Base-by-base conservation (phyloP, 2,797 vertebrate species). In the Chanos chanos region DNA sequence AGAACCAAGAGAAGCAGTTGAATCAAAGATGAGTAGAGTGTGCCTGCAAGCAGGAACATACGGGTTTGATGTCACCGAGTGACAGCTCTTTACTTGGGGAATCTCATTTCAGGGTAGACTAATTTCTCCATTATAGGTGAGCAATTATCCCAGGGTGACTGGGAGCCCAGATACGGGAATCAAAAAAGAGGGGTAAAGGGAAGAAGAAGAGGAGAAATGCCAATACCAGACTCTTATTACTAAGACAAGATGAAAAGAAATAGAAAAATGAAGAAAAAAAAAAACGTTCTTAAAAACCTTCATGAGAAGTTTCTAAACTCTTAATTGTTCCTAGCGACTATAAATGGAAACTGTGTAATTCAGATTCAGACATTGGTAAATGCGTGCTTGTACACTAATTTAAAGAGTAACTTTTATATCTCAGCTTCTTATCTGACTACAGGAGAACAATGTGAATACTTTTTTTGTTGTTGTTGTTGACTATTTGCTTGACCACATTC, bases 91-190 rank as follows among this genome's bases (percentile, higher is more conserved):
- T 75, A 27, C 50, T 72, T 68, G 61, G 73, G 71, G 78, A 82
- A 83, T 84, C 82, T 86, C 81, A 87, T 87, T 87, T 87, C 85
- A 83, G 81, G 84, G 80, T 80, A 74, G 83, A 86, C 78, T 87
- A 87, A 86, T 87, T 87, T 84, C 81, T 83, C 81, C 80, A 85
- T 87, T 86, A 85, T 80, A 83, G 81, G 78, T 82, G 76, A 70
- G 79, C 79, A 83, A 84, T 86, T 85, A 87, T 85, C 83, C 70
- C 72, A 75, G 75, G 81, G 78, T 84, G 82, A 84, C 82, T 77
- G 75, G 65, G 68, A 81, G 81, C 80, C 68, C 77, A 83, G 80
- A 86, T 76, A 81, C 70, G 68, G 70, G 70, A 73, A 75, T 81
- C 65, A 69, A 73, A 52, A 61, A 72, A 45, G 55, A 69, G 22